Conservation (phyloP, 2,797 vertebrate genomes). For the Enteromius trimaculatus region DNA sequence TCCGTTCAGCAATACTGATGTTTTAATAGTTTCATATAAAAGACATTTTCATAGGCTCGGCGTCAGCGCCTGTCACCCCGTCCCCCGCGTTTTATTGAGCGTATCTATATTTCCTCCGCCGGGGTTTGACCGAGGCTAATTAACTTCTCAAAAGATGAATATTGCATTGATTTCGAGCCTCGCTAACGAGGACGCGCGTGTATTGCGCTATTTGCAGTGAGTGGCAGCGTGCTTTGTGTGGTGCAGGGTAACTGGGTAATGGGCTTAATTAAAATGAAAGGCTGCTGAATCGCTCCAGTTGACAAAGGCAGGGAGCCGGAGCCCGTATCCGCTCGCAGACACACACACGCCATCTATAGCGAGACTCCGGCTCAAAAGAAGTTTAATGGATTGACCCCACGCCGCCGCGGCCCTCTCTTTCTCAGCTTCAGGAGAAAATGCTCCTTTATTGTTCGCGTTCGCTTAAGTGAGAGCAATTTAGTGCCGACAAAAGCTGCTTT, state of each 20-base stretch:
- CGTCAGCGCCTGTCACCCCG: constrained; percentile 7
- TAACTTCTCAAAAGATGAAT: constrained; percentile 57
- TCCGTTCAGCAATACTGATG: not conserved
- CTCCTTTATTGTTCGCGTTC: constrained; percentile 81
- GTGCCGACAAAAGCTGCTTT: constrained; percentile 58
- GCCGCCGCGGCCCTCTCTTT: constrained; percentile 72
- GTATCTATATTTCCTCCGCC: constrained; percentile 38
- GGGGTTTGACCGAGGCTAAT: constrained; percentile 57
- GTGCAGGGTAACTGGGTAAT: constrained; percentile 80
- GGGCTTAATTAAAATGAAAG: constrained; percentile 91
- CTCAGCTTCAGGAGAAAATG: constrained; percentile 70
- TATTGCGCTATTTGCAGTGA: constrained; percentile 46
- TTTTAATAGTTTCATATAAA: constrained; percentile 29
- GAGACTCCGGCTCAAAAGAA: constrained; percentile 83
- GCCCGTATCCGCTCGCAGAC: constrained; percentile 35
- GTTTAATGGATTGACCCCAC: constrained; percentile 88
- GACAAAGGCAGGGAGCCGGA: constrained; percentile 83
- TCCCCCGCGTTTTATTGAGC: constrained; percentile 33
- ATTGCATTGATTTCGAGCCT: constrained; percentile 55
- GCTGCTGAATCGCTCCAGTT: constrained; percentile 83
- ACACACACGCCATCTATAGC: constrained; percentile 73
- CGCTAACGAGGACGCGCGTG: constrained; percentile 37
- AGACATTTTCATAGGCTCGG: constrained; percentile 18
- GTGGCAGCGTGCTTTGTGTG: constrained; percentile 50
- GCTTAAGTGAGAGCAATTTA: constrained; percentile 69